A percentile compares a stretch with the other conserved stretches of the same genome.
Evolutionary conservation across 1,140 invertebrate genomes (phyloP).

Genomic region (Vanessa tameamea): DNA sequence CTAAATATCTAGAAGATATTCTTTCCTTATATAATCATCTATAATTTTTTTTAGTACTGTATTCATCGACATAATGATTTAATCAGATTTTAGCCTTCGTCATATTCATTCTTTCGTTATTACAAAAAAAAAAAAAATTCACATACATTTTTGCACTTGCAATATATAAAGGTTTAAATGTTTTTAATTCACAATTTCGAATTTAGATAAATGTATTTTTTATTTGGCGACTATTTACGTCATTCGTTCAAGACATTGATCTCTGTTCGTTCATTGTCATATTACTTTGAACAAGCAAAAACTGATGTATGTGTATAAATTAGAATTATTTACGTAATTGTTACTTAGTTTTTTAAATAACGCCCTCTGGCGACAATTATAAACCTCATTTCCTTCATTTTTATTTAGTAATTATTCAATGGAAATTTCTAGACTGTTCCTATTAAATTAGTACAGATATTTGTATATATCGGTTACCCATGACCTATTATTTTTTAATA

Average conservation of each 20-base stretch:
- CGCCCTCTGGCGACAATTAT: neutral
- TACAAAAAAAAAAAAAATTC: too few relatives aligned
- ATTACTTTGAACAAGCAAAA: too few relatives aligned
- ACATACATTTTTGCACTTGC: too few relatives aligned
- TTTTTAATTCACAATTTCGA: neutral
- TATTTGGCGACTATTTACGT: neutral
- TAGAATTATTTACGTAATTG: neutral
- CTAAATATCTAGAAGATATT: too few relatives aligned
- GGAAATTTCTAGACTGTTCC: constrained; percentile 11
- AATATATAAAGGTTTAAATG: too few relatives aligned
- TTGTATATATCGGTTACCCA: constrained; percentile 7
- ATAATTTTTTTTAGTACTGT: too few relatives aligned
- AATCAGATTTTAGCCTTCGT: too few relatives aligned
- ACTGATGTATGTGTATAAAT: neutral
- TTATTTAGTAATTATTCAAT: neutral
- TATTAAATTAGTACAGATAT: neutral
- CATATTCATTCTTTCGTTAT: too few relatives aligned
- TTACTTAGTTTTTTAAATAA: constrained; percentile 14
- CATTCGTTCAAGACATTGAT: neutral
- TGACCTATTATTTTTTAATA: neutral
- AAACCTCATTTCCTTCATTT: constrained; percentile 6
- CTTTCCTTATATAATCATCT: too few relatives aligned
- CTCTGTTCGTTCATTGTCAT: too few relatives aligned
- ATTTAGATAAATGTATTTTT: neutral
- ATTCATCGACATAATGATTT: too few relatives aligned